Percentiles rank a stretch among this genome's conserved stretches.
These are phyloP conservation scores for Aphelocoma californica DNA, from an alignment of 2,797 vertebrate genomes.

Conservation along the genomic window DNA sequence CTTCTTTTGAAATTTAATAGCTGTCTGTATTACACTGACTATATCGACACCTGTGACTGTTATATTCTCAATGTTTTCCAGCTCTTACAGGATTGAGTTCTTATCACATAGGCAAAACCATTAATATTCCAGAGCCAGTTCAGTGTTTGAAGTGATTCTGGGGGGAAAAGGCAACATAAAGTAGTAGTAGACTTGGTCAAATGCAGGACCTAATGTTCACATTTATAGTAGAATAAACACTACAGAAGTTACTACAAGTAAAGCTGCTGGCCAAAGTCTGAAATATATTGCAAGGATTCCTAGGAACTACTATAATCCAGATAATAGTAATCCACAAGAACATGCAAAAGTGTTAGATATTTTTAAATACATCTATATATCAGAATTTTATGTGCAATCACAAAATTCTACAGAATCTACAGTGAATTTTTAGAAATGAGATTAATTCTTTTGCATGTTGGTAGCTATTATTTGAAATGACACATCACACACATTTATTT, in stretches of 20 bases:
- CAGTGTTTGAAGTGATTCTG: background rate
- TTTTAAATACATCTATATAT: background rate
- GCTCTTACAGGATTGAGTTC: background rate
- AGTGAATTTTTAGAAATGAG: background rate
- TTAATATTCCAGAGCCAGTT: background rate
- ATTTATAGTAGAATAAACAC: background rate
- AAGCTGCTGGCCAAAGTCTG: background rate
- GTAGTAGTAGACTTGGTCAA: background rate
- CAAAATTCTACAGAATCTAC: background rate
- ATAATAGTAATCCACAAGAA: background rate
- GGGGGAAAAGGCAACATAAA: background rate
- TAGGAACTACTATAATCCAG: background rate
- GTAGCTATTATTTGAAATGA: background rate
- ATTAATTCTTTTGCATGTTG: background rate
- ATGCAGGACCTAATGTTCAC: background rate
- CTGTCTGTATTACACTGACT: conserved; percentile 14
- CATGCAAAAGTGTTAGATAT: background rate
- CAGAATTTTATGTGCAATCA: background rate
- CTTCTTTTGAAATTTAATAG: conserved; percentile 28
- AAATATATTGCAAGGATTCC: background rate
- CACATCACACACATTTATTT: background rate
- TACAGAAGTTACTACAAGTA: background rate
- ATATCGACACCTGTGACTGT: conserved; percentile 25
- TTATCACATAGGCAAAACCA: background rate
- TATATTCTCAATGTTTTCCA: background rate